Percentiles rank a stretch among this genome's conserved stretches.
Evolutionary conservation across 2,797 vertebrate species (phyloP).

Genomic region (Pangasius krempfi): DNA sequence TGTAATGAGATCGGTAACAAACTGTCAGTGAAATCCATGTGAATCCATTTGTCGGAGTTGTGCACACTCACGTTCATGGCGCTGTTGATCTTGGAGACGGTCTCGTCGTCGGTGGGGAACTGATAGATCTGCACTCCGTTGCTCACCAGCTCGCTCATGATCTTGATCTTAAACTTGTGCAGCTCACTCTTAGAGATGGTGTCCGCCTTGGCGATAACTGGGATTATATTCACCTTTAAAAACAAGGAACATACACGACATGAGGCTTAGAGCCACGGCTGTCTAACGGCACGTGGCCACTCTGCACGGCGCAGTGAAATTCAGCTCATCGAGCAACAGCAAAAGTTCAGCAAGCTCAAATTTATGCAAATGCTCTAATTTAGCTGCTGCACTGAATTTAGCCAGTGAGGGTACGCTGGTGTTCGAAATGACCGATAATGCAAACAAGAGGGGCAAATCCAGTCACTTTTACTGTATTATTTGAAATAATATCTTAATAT

Average conservation of each 20-base stretch:
- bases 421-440: neutral
- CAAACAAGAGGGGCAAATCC: neutral
- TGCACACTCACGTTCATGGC: slow-evolving; percentile 83
- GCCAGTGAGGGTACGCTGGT: too few relatives aligned
- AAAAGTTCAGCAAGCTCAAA: neutral
- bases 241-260: neutral
- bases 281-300: neutral
- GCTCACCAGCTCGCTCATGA: slow-evolving; percentile 88
- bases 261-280: neutral
- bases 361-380: too few relatives aligned
- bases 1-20: neutral
- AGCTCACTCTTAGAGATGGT: slow-evolving; percentile 86
- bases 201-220: slow-evolving; percentile 87
- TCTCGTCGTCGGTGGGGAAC: slow-evolving; percentile 85
- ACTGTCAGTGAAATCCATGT: neutral
- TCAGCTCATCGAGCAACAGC: neutral
- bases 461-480: neutral
- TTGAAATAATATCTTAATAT: too few relatives aligned
- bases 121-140: slow-evolving; percentile 89
- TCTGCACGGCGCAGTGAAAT: neutral
- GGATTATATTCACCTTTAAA: slow-evolving; percentile 85
- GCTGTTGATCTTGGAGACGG: slow-evolving; percentile 83
- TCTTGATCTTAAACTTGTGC: slow-evolving; percentile 89
- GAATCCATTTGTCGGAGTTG: neutral
- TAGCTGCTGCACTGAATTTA: neutral